These are phyloP conservation scores for Apodemus sylvaticus DNA, from an alignment of 2,113 vertebrate species.

Conservation along the genomic window DNA sequence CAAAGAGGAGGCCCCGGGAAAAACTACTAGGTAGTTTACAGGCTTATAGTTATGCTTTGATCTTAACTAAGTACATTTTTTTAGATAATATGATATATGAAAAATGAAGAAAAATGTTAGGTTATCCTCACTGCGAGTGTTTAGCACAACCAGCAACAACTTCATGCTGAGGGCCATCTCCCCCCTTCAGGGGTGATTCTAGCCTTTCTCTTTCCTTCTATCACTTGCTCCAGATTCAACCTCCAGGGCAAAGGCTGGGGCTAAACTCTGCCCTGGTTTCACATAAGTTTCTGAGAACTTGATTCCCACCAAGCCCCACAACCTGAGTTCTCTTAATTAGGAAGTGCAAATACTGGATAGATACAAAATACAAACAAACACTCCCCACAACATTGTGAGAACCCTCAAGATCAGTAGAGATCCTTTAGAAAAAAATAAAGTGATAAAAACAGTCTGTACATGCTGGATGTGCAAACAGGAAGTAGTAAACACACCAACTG, in stretches of 20 bases:
- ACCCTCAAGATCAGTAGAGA: background rate
- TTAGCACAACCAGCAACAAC: background rate
- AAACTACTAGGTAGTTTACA: background rate
- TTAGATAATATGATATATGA: conserved; percentile 7
- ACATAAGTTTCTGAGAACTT: background rate
- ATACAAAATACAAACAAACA: background rate
- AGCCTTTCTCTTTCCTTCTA: background rate
- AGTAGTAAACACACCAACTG: background rate
- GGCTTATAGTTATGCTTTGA: background rate
- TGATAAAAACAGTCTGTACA: background rate
- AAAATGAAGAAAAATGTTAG: background rate
- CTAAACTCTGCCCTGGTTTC: background rate
- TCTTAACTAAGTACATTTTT: conserved; percentile 12
- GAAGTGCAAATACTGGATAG: background rate
- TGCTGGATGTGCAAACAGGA: background rate
- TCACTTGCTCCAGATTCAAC: conserved; percentile 12
- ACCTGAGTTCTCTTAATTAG: background rate
- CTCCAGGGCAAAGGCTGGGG: background rate
- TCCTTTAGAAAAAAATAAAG: background rate
- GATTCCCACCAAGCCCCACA: background rate
- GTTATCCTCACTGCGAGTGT: background rate
- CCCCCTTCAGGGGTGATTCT: background rate
- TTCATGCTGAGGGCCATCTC: background rate
- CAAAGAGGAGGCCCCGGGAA: background rate
- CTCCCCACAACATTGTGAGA: background rate